These are phyloP conservation scores for Ciconia maguari DNA, from an alignment of 2,113 vertebrate species.

Conservation along the genomic window DNA sequence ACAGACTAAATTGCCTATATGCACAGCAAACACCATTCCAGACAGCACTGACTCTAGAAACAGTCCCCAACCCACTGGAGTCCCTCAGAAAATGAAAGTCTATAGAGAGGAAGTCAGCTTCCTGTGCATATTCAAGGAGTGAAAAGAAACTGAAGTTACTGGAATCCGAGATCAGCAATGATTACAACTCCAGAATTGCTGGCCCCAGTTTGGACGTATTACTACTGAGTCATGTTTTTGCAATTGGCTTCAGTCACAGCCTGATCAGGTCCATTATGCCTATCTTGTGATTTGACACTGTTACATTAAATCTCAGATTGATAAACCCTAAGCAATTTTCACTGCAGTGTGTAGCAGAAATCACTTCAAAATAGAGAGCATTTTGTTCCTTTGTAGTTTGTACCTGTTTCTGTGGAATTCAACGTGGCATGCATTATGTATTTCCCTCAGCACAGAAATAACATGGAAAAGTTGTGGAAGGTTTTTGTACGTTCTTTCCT, in stretches of 20 bases:
- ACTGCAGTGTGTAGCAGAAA: neutral
- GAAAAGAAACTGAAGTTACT: neutral
- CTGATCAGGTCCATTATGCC: neutral
- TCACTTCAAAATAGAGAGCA: neutral
- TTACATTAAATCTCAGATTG: neutral
- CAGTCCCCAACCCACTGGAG: neutral
- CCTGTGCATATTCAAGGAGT: neutral
- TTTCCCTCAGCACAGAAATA: neutral
- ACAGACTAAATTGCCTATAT: neutral
- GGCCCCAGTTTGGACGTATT: neutral
- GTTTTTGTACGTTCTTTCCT: neutral
- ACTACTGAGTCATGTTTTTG: neutral
- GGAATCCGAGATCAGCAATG: neutral
- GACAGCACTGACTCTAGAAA: neutral
- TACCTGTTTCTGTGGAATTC: neutral
- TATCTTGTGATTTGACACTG: neutral
- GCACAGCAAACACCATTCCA: neutral
- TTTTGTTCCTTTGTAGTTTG: neutral
- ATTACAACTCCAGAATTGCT: neutral
- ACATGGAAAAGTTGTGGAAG: neutral
- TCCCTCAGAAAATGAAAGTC: neutral
- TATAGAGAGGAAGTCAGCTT: neutral
- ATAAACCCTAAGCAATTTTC: conserved; percentile 39
- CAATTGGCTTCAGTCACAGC: neutral
- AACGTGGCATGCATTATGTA: neutral